A percentile compares a stretch with the other conserved stretches of the same genome.
Conservation (phyloP, 2,888 invertebrate species). For the Erebia palarica region DNA sequence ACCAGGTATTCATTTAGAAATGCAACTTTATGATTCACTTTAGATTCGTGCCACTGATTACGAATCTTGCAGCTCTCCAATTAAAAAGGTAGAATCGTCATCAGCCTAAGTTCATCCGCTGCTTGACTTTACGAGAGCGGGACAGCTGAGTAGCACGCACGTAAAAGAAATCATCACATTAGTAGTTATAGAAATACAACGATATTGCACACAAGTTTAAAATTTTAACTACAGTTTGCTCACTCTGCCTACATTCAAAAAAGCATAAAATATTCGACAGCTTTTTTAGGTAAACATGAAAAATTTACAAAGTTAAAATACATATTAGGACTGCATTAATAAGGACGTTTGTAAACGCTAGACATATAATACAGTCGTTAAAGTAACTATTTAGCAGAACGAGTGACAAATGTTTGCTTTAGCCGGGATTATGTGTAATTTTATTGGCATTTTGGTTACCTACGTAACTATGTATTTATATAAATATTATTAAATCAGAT, state of each 20-base stretch:
- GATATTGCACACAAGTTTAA: no score
- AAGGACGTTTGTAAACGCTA: slow-evolving; percentile 27
- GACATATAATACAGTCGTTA: slow-evolving; percentile 27
- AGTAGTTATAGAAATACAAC: no score
- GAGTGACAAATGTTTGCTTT: slow-evolving; percentile 28
- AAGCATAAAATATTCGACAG: slow-evolving; percentile 5
- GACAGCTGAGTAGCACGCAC: no score
- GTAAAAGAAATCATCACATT: no score
- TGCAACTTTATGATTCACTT: background rate
- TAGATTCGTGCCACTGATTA: background rate
- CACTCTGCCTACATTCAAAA: background rate
- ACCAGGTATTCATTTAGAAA: background rate
- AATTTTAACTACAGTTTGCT: background rate
- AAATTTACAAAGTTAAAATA: slow-evolving; percentile 20
- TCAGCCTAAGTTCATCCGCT: no score
- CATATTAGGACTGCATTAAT: slow-evolving; percentile 29
- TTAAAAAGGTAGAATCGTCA: no score
- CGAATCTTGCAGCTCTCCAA: no score
- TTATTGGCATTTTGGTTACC: slow-evolving; percentile 16
- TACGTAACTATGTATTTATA: background rate
- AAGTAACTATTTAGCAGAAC: slow-evolving; percentile 22
- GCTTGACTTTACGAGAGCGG: no score
- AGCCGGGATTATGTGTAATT: slow-evolving; percentile 18
- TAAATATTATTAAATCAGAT: background rate
- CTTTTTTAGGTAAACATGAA: slow-evolving; percentile 19